phyloP scores from a whole-genome alignment of 2,113 vertebrate genomes.

The Takifugu bimaculatus region DNA sequence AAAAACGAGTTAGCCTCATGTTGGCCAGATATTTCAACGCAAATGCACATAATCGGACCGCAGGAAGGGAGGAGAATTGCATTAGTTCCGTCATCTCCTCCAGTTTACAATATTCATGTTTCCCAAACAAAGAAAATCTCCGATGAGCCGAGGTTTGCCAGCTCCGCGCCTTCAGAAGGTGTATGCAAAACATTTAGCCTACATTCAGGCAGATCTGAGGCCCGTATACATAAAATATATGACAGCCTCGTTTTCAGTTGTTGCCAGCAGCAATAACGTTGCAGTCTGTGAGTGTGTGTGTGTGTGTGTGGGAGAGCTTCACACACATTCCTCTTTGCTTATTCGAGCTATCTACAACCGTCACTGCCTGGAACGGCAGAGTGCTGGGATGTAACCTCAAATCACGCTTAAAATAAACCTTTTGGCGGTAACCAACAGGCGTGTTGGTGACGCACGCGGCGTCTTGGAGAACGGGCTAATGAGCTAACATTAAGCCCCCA shows the following conservation, averaged over 20 bases:
- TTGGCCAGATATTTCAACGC: constrained; percentile 27
- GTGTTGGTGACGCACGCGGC: too few species aligned
- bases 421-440: neutral
- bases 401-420: constrained; percentile 57
- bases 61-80: constrained; percentile 29
- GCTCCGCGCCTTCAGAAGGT: constrained; percentile 1
- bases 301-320: constrained; percentile 18
- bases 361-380: constrained; percentile 44
- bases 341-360: constrained; percentile 43
- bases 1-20: constrained; percentile 10
- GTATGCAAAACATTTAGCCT: constrained; percentile 34
- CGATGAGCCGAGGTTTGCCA: constrained; percentile 20
- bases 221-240: constrained; percentile 25
- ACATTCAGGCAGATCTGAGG: constrained; percentile 30
- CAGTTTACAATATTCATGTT: constrained; percentile 34
- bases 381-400: constrained; percentile 43
- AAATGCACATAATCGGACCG: constrained; percentile 38
- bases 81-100: constrained; percentile 55
- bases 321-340: constrained; percentile 26
- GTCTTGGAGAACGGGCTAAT: constrained; percentile 29
- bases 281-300: constrained; percentile 12
- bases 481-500: constrained; percentile 32
- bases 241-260: constrained; percentile 10
- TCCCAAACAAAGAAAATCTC: constrained; percentile 27
- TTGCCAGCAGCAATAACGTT: constrained; percentile 19